Evolutionary conservation across 37 sponge, comb jelly and placozoan species (phyloP).

Genomic region (Halichondria panicea): DNA sequence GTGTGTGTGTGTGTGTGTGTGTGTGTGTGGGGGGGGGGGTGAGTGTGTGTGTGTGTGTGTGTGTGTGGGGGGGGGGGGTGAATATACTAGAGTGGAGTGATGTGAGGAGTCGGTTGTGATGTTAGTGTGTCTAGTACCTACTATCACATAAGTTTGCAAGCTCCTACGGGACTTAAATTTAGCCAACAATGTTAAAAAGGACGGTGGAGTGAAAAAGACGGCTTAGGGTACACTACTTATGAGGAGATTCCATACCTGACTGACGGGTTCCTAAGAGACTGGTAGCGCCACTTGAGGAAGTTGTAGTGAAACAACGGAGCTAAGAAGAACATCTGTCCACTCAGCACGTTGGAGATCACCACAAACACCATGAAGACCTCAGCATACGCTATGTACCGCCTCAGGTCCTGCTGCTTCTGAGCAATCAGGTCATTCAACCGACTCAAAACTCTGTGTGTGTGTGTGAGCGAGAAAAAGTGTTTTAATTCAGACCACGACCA

Average conservation of each 20-base stretch:
- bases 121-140: neutral
- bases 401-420: constrained; percentile 12
- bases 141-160: too few species aligned
- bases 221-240: neutral
- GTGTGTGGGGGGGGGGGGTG: too few species aligned
- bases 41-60: too few species aligned
- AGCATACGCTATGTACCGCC: constrained; percentile 57
- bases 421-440: constrained; percentile 13
- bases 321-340: constrained; percentile 43
- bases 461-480: too few species aligned
- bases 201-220: neutral
- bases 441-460: neutral
- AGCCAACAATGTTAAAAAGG: too few species aligned
- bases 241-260: neutral
- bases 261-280: constrained; percentile 58
- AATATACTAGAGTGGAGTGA: neutral
- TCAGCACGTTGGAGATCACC: constrained; percentile 43
- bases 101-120: neutral
- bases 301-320: constrained; percentile 57
- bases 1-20: too few species aligned
- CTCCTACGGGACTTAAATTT: too few species aligned
- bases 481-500: too few species aligned
- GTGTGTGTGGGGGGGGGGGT: too few species aligned
- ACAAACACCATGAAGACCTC: constrained; percentile 64
- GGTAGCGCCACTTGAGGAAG: constrained; percentile 57